These are phyloP conservation scores for Diploscapter pachys DNA, from an alignment of 1,140 invertebrate genomes.

Conservation along the genomic window DNA sequence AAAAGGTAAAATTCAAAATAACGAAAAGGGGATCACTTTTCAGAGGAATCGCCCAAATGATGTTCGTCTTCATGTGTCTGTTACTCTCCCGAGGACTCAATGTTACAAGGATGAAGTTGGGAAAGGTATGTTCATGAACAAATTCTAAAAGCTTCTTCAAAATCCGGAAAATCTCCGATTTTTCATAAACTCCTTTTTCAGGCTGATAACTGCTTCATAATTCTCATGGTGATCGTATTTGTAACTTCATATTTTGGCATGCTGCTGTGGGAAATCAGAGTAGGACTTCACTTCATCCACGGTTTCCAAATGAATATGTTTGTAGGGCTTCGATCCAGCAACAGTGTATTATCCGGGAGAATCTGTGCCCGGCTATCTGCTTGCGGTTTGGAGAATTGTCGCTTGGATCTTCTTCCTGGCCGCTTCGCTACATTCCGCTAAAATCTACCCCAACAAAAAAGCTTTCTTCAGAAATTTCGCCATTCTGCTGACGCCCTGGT, in stretches of 20 bases:
- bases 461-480: too few species aligned
- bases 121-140: neutral
- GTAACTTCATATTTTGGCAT: slow-evolving; percentile 16
- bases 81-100: slow-evolving; percentile 26
- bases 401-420: slow-evolving; percentile 81
- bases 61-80: slow-evolving; percentile 29
- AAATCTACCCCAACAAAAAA: too few species aligned
- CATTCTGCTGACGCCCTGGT: too few species aligned
- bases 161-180: slow-evolving; percentile 69
- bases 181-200: slow-evolving; percentile 72
- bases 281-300: neutral
- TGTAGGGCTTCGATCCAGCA: slow-evolving; percentile 79
- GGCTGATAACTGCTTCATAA: slow-evolving; percentile 46
- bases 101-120: slow-evolving; percentile 23
- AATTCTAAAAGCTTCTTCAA: slow-evolving; percentile 43
- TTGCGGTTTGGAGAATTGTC: slow-evolving; percentile 73
- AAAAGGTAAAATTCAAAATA: slow-evolving; percentile 72
- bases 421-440: slow-evolving; percentile 57
- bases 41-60: slow-evolving; percentile 58
- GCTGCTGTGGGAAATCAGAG: slow-evolving; percentile 24
- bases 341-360: slow-evolving; percentile 83
- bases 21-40: slow-evolving; percentile 72
- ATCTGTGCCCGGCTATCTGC: slow-evolving; percentile 77
- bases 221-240: slow-evolving; percentile 27
- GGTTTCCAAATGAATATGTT: slow-evolving; percentile 5